A percentile compares a stretch with the other conserved stretches of the same genome.
Conservation (phyloP, 2,113 vertebrate genomes). For the Platycercus adscitus region DNA sequence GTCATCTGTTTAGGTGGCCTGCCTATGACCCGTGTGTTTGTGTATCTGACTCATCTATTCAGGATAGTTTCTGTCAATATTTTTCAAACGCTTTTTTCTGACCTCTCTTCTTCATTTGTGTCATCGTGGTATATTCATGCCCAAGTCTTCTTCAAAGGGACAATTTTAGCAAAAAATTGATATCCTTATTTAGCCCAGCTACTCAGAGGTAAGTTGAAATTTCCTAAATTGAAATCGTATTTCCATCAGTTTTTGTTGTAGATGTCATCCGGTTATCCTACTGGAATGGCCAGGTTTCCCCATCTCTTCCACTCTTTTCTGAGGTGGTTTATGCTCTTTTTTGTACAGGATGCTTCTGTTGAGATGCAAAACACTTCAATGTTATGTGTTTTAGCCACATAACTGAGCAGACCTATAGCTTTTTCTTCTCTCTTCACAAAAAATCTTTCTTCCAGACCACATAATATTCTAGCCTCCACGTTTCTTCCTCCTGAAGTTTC, state of each 20-base stretch:
- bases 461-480: background rate
- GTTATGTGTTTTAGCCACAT: background rate
- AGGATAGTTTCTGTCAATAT: background rate
- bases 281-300: background rate
- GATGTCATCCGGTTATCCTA: background rate
- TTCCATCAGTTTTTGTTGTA: background rate
- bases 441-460: background rate
- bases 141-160: background rate
- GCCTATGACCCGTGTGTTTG: fast-evolving
- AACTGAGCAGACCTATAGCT: background rate
- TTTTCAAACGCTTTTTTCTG: background rate
- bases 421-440: background rate
- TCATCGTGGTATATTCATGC: background rate
- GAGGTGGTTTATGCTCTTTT: background rate
- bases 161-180: background rate
- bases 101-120: background rate
- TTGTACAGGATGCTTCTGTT: background rate
- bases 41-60: background rate
- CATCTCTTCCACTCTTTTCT: background rate
- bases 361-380: background rate
- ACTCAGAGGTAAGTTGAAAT: background rate
- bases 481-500: background rate
- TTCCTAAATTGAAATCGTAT: background rate
- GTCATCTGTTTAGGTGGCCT: background rate
- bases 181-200: background rate